These are phyloP conservation scores for Syngnathus acus DNA, from an alignment of 2,797 vertebrate genomes.

Conservation along the genomic window DNA sequence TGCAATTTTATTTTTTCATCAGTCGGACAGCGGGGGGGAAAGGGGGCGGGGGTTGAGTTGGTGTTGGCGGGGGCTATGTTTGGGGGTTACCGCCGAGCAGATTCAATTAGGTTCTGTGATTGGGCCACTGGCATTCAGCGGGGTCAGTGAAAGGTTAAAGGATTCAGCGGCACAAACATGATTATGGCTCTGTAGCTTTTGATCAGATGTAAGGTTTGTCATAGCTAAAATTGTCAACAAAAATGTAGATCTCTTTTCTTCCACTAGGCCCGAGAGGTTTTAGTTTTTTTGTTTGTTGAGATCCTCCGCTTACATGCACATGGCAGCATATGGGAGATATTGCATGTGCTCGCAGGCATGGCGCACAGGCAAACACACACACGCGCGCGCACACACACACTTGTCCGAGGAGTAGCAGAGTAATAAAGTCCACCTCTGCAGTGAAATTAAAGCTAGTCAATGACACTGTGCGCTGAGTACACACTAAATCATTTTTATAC, in stretches of 20 bases:
- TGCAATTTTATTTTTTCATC: slow-evolving; percentile 77
- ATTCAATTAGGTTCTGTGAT: slow-evolving; percentile 80
- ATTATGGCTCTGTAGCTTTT: slow-evolving; percentile 76
- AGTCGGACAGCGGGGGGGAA: slow-evolving; percentile 36
- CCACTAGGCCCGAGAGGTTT: background rate
- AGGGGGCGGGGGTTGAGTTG: background rate
- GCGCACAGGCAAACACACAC: slow-evolving; percentile 9
- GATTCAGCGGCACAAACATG: slow-evolving; percentile 79
- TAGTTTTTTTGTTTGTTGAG: slow-evolving; percentile 32
- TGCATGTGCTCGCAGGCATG: slow-evolving; percentile 17
- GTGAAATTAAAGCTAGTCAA: slow-evolving; percentile 71
- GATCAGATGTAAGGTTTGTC: slow-evolving; percentile 75
- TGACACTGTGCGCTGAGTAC: slow-evolving; percentile 66
- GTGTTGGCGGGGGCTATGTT: background rate
- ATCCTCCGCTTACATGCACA: slow-evolving; percentile 29
- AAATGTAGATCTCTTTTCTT: background rate
- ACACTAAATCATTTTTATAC: slow-evolving; percentile 78
- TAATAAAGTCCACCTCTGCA: slow-evolving; percentile 65
- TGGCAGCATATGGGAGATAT: slow-evolving; percentile 10
- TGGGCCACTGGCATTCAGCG: slow-evolving; percentile 74
- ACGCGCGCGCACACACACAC: slow-evolving; percentile 21
- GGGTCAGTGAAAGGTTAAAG: slow-evolving; percentile 78
- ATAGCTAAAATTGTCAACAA: slow-evolving; percentile 31
- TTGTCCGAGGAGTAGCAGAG: slow-evolving; percentile 41
- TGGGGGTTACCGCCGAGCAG: slow-evolving; percentile 54